phyloP scores from a whole-genome alignment of 2,797 vertebrate species.

The Myotis vivesi region DNA sequence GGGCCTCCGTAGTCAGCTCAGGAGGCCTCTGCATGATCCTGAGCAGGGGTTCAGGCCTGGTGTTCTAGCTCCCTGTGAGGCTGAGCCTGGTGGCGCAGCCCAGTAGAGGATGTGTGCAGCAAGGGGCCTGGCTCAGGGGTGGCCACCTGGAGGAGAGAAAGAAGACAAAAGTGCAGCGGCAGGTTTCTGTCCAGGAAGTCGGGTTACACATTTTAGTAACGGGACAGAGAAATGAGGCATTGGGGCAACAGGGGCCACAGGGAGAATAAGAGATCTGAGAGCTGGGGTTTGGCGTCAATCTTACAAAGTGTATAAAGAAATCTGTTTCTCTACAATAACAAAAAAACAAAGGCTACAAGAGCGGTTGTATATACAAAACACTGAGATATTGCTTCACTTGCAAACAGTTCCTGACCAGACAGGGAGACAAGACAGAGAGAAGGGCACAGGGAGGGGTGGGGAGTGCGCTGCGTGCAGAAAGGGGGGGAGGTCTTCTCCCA shows the following conservation, averaged over 20 bases:
- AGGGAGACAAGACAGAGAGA: constrained; percentile 67
- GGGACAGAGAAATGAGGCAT: constrained; percentile 58
- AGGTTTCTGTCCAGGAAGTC: constrained; percentile 77
- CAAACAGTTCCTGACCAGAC: constrained; percentile 77
- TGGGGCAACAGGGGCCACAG: constrained; percentile 68
- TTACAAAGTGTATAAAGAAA: constrained; percentile 86
- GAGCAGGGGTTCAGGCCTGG: not conserved
- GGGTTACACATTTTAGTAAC: constrained; percentile 77
- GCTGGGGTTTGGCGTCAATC: constrained; percentile 79
- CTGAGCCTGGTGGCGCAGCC: accelerated
- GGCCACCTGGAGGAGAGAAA: constrained; percentile 69
- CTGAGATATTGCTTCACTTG: constrained; percentile 86
- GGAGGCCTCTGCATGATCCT: not conserved
- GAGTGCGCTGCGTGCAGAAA: constrained; percentile 83
- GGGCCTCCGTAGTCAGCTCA: not conserved
- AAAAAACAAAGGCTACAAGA: constrained; percentile 82
- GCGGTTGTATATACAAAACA: constrained; percentile 84
- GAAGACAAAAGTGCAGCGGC: constrained; percentile 67
- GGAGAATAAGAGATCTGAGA: constrained; percentile 76
- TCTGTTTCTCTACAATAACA: constrained; percentile 84
- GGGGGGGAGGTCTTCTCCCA: constrained; percentile 60
- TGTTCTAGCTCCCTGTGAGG: not conserved
- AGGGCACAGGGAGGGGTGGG: constrained; percentile 54
- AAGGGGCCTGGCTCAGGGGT: not conserved
- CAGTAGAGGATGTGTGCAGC: not conserved